Base-by-base conservation (phyloP, 2,113 vertebrate genomes). In the Paralichthys olivaceus region DNA sequence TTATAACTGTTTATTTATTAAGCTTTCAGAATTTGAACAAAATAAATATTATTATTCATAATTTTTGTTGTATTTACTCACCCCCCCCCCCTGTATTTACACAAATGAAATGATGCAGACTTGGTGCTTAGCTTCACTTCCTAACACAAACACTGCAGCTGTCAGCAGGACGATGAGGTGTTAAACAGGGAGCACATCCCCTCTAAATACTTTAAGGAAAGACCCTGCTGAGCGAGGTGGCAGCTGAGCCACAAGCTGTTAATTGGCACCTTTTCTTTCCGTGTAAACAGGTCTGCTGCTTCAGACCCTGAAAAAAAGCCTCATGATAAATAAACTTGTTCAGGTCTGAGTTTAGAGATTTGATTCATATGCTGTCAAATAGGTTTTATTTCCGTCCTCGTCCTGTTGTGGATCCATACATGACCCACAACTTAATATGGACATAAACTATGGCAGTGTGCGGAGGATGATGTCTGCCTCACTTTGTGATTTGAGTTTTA, bases 151-250 rank as follows among this genome's bases (percentile, higher is more conserved):
- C 84, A 82, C 37, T 32, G 74, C 68, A 72, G 70, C 75, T 89
- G 83, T 83, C 84, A 73, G 51, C 55, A 76, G 64, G 75, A 89
- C 74, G 81, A 29, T 32, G 77, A 89, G 68, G 86, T 85, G 89
- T 80, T 88, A 90, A 92, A 85, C 65, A 73, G 87, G 56, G 66
- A 85, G 37, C 86, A 90, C 80, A 60, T 84, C 86, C 79, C 55
- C 79, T 84, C 87, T 89, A 90, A 91, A 90, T 87, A 73, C 58
- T 74, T 88, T 76, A 61, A 90, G 91, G 91, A 93, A 93, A 86
- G 54, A 75, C 84, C 76, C 92, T n/a, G 23, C 79, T 57, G 91
- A 71, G 91, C 71, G 43, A 47, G 61, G 75, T 59, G 81, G 64
- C 90, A 91, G 81, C 79, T 84, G 81, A 82, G 40, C 60, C 19